Conservation (phyloP, 2,797 vertebrate genomes). For the Melanotaenia pygmaea region DNA sequence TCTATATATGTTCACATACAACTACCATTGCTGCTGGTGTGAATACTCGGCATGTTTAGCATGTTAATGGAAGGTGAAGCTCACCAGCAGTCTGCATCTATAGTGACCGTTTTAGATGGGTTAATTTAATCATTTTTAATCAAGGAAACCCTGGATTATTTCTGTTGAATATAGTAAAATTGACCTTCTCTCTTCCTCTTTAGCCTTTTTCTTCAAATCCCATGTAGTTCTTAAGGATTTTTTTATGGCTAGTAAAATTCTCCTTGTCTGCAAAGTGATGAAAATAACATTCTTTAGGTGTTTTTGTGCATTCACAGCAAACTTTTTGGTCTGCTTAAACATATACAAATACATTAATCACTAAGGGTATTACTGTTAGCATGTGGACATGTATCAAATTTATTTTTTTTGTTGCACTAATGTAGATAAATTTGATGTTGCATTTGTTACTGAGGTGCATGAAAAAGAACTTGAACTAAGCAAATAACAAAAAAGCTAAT, state of each 20-base stretch:
- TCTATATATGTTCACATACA: not conserved
- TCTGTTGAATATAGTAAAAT: not conserved
- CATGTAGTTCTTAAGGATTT: too few relatives aligned
- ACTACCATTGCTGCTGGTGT: not conserved
- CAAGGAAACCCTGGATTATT: too few relatives aligned
- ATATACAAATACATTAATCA: too few relatives aligned
- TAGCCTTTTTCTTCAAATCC: not conserved
- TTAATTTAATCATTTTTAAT: not conserved
- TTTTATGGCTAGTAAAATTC: too few relatives aligned
- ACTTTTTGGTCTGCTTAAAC: not conserved
- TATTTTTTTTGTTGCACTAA: too few relatives aligned
- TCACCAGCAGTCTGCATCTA: not conserved
- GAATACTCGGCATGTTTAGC: not conserved
- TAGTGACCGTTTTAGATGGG: not conserved
- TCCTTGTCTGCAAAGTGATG: not conserved
- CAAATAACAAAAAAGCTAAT: too few relatives aligned
- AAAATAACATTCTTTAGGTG: not conserved
- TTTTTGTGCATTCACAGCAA: constrained; percentile 4
- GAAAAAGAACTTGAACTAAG: too few relatives aligned
- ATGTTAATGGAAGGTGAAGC: not conserved
- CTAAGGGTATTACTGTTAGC: too few relatives aligned
- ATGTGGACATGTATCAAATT: too few relatives aligned
- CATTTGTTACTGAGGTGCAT: too few relatives aligned
- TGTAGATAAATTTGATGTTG: too few relatives aligned
- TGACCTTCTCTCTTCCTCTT: not conserved